phyloP scores from a whole-genome alignment of 1,140 invertebrate genomes.

The Drosophila truncata region DNA sequence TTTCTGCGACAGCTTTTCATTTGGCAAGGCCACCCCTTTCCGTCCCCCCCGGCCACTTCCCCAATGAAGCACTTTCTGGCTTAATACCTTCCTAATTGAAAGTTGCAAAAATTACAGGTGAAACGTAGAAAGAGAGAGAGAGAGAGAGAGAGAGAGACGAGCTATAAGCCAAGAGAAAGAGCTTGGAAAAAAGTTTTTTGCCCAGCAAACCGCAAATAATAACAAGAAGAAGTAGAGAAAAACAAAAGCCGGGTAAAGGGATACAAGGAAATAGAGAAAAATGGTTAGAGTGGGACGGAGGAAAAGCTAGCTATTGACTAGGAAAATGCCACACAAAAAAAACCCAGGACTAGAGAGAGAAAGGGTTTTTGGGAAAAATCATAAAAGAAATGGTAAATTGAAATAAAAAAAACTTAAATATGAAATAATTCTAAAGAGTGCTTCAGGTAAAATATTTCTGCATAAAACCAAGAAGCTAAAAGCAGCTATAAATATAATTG shows the following conservation, averaged over 20 bases:
- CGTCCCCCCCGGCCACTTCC: constrained; percentile 7
- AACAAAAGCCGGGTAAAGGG: constrained; percentile 52
- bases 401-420: neutral
- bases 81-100: constrained; percentile 84
- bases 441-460: too few species aligned
- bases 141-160: constrained; percentile 2
- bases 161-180: constrained; percentile 16
- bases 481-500: neutral
- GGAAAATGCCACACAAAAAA: constrained; percentile 57
- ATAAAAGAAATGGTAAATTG: neutral
- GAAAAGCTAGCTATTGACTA: constrained; percentile 60
- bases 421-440: neutral
- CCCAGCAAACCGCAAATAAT: constrained; percentile 74
- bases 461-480: neutral
- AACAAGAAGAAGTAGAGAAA: constrained; percentile 49
- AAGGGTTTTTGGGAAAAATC: neutral
- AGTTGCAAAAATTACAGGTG: constrained; percentile 82
- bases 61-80: constrained; percentile 78
- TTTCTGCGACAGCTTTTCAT: constrained; percentile 56
- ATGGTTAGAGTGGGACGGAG: neutral
- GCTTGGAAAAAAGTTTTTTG: constrained; percentile 40
- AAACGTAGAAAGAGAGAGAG: constrained; percentile 11
- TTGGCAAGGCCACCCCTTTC: constrained; percentile 28
- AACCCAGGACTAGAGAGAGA: neutral
- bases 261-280: constrained; percentile 2